Evolutionary conservation across 1,140 invertebrate species (phyloP).

Genomic region (Leptinotarsa lineolata): DNA sequence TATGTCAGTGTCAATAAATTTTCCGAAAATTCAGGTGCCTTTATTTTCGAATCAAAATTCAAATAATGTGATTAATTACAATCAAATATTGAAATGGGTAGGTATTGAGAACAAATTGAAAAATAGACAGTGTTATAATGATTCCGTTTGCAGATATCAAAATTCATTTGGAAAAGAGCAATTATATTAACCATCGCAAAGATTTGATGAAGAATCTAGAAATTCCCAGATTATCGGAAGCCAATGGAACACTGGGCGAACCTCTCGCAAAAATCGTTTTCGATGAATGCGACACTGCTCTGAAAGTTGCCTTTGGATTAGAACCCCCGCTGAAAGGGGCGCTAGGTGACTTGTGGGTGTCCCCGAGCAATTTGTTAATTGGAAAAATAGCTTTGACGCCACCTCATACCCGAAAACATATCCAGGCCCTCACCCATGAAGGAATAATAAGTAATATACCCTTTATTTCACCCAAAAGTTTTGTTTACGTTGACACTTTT

Average conservation of each 20-base stretch:
- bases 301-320: constrained; percentile 46
- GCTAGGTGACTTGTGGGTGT: constrained; percentile 50
- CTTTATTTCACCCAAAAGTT: not conserved
- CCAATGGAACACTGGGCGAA: constrained; percentile 39
- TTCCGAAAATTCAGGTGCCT: no score
- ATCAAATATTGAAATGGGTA: not conserved
- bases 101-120: not conserved
- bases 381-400: constrained; percentile 50
- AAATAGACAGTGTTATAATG: not conserved
- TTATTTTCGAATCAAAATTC: not conserved
- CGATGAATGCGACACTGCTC: constrained; percentile 42
- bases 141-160: constrained; percentile 26
- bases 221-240: constrained; percentile 40
- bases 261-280: constrained; percentile 45
- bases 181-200: constrained; percentile 30
- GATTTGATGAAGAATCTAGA: constrained; percentile 31
- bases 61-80: not conserved
- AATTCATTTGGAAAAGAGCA: constrained; percentile 35
- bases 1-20: no score
- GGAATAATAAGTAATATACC: constrained; percentile 54
- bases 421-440: constrained; percentile 56
- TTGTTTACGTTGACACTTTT: not conserved
- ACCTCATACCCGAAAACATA: constrained; percentile 47
- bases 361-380: constrained; percentile 53
- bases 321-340: constrained; percentile 46